Evolutionary conservation across 2,113 vertebrate species (phyloP).

Genomic region (Corythaixoides concolor): DNA sequence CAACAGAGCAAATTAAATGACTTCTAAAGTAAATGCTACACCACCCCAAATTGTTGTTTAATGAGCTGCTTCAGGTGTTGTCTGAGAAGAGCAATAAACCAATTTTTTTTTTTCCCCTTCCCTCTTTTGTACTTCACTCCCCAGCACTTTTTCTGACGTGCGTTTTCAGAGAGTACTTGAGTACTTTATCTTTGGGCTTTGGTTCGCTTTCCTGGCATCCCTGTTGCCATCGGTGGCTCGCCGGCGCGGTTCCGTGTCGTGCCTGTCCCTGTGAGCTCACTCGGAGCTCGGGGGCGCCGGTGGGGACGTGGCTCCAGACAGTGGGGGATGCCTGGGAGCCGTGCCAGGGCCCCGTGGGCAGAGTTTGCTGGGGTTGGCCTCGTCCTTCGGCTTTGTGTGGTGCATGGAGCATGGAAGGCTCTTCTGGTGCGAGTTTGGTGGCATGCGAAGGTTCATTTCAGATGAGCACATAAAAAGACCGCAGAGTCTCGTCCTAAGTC

Average conservation of each 20-base stretch:
- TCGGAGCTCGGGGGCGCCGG: too few relatives aligned
- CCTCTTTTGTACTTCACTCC: not conserved
- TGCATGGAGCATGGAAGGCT: not conserved
- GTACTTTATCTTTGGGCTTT: not conserved
- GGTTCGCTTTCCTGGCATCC: not conserved
- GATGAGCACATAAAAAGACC: not conserved
- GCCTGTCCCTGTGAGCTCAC: not conserved
- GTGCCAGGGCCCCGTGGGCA: rapidly evolving
- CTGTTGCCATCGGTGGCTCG: not conserved
- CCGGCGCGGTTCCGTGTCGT: rapidly evolving
- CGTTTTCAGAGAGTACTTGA: not conserved
- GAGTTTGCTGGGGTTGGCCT: not conserved
- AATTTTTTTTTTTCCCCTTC: not conserved
- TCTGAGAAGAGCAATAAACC: not conserved
- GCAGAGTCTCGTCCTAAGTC: rapidly evolving
- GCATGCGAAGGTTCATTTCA: not conserved
- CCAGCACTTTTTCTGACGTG: not conserved
- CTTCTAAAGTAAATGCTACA: not conserved
- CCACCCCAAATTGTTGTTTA: not conserved
- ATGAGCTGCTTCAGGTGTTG: not conserved
- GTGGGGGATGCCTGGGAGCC: not conserved
- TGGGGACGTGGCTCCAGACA: not conserved
- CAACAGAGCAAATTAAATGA: not conserved
- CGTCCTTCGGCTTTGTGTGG: rapidly evolving
- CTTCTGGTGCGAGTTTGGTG: not conserved